Conservation (phyloP, 2,797 vertebrate genomes). For the Mormyrops boulengeri region DNA sequence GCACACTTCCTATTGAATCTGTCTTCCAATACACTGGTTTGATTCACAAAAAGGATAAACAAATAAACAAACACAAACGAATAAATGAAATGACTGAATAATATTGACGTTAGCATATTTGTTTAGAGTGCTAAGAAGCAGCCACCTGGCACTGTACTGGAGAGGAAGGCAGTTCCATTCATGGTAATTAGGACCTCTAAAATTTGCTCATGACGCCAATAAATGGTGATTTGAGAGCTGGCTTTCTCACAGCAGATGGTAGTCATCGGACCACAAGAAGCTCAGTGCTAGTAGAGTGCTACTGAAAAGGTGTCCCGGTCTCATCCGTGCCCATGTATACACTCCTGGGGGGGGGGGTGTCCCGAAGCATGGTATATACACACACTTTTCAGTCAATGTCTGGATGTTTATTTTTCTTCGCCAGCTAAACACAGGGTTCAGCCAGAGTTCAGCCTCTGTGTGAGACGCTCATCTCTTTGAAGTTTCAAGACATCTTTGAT, state of each 20-base stretch:
- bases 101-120: not conserved
- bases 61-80: not conserved
- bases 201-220: not conserved
- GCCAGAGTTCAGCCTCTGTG: conserved; percentile 26
- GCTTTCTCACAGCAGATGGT: not conserved
- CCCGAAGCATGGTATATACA: not conserved
- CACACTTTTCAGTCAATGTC: not conserved
- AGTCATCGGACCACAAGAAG: not conserved
- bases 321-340: not conserved
- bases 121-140: not conserved
- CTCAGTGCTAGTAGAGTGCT: not conserved
- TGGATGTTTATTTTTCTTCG: not conserved
- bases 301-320: not conserved
- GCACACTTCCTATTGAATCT: not conserved
- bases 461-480: not conserved
- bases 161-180: not conserved
- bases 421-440: conserved; percentile 26
- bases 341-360: not conserved
- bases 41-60: not conserved
- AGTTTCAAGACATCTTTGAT: not conserved
- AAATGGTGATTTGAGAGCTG: not conserved
- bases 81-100: not conserved
- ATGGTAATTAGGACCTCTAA: not conserved
- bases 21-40: not conserved
- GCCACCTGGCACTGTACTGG: too few relatives aligned